These are phyloP conservation scores for Tretioscincus oriximinensis DNA, from an alignment of 2,113 vertebrate genomes.

Conservation along the genomic window DNA sequence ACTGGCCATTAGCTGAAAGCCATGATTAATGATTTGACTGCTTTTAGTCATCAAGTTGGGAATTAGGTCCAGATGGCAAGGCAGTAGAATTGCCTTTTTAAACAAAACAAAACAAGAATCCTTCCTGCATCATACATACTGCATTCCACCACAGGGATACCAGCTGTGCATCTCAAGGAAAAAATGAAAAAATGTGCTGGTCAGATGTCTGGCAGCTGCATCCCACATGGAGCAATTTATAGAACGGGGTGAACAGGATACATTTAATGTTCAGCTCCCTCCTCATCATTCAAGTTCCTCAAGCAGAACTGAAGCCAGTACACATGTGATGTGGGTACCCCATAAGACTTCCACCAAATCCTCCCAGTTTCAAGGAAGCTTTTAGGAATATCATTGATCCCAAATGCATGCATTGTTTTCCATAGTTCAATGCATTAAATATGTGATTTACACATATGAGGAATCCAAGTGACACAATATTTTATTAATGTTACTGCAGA, in stretches of 20 bases:
- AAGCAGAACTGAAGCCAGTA: not conserved
- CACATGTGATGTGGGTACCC: not conserved
- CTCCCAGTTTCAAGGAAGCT: not conserved
- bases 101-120: not conserved
- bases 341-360: not conserved
- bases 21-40: constrained; percentile 6
- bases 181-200: not conserved
- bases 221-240: constrained; percentile 13
- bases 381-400: not conserved
- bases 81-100: constrained; percentile 12
- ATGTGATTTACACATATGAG: not conserved
- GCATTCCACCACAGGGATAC: constrained; percentile 32
- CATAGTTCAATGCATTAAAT: not conserved
- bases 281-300: not conserved
- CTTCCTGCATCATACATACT: constrained; percentile 20
- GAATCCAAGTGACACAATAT: not conserved
- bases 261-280: constrained; percentile 5
- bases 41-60: constrained; percentile 1
- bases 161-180: constrained; percentile 25
- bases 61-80: constrained; percentile 13
- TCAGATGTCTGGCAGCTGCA: constrained; percentile 18
- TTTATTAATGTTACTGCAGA: not conserved
- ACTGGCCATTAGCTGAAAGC: not conserved
- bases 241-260: constrained; percentile 1
- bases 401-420: not conserved